These are phyloP conservation scores for Drosophila setifemur DNA, from an alignment of 1,140 invertebrate genomes.

Conservation along the genomic window DNA sequence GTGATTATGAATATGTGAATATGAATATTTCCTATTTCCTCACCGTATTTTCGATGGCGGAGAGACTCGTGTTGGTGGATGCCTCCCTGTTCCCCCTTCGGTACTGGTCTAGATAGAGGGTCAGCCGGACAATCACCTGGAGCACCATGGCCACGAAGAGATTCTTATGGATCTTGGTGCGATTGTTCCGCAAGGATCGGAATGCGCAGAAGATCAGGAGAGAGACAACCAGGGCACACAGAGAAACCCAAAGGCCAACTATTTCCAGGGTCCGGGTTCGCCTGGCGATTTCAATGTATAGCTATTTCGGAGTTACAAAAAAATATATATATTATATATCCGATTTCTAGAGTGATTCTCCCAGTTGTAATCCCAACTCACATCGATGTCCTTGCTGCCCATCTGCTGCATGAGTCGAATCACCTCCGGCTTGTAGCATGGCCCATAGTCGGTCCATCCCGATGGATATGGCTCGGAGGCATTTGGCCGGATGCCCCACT, in stretches of 20 bases:
- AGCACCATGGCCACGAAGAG: constrained; percentile 93
- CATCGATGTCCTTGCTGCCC: constrained; percentile 72
- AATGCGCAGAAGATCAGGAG: constrained; percentile 92
- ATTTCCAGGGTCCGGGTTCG: constrained; percentile 91
- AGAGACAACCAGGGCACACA: constrained; percentile 89
- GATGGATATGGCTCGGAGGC: constrained; percentile 70
- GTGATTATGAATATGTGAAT: too few relatives aligned
- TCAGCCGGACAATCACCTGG: constrained; percentile 92
- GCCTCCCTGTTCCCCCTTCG: constrained; percentile 73
- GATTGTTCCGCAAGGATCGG: constrained; percentile 91
- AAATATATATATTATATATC: too few relatives aligned
- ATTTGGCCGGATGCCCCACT: constrained; percentile 86
- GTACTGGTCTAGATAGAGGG: constrained; percentile 93
- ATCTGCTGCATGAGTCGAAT: constrained; percentile 86
- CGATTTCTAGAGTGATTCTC: neutral
- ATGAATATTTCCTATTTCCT: constrained; percentile 77
- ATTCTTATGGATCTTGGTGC: constrained; percentile 94
- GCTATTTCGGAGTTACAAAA: constrained; percentile 1
- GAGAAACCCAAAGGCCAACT: constrained; percentile 90
- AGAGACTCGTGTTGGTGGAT: constrained; percentile 61
- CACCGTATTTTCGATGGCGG: constrained; percentile 91
- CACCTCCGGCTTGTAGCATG: constrained; percentile 91
- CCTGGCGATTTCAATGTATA: constrained; percentile 86
- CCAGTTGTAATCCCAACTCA: constrained; percentile 32
- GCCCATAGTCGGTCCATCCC: constrained; percentile 94